Evolutionary conservation across 35 echinoderm and acorn worm genomes (phyloP), one percentile per base, ranked within the genome.

Genomic region (Holothuria glaberrima): DNA sequence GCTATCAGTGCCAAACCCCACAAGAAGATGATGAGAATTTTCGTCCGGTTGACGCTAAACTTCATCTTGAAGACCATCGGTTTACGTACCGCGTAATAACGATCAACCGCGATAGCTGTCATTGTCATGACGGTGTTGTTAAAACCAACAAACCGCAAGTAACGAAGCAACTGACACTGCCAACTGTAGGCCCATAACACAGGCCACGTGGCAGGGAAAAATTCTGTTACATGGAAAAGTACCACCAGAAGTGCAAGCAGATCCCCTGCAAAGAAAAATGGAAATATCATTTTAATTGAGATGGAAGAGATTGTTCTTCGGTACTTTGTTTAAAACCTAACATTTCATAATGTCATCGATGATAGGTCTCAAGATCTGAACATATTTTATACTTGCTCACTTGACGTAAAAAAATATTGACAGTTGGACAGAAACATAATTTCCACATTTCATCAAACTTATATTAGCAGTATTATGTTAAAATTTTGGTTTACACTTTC

Each of bases 141-240:
- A 59, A 99, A 99, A 18, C 91, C 91, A 5, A 95, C 82, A 57
- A 95, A 99, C 12, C 97, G 82, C 9, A 83, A 86, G 41, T 80
- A 93, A 6, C 97, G 91, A 68, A 92, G 93, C 21, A 99, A 18
- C 9, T 52, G 31, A 82, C 97, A 99, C 52, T 94, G 91, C 70
- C 80, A 80, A 54, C 95, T 63, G 21, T 86, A 46, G 6, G 48
- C 82, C 97, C 97, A 99, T 29, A 99, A 60, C 2, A 91, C 9
- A 3, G 91, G 88, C 97, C 97, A 99, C 10, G 93, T 99, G 5
- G 18, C 18, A 24, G 90, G 71, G 73, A 90, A 94, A 58, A 98
- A 98, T 33, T 98, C 96, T 0, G 96, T 98, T 16, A 98, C 86
- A 82, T 98, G 92, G 30, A 98, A 94, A 32, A 91, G 25, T 13